Conservation (phyloP, 2,888 invertebrate genomes). For the Plebejus argus region DNA sequence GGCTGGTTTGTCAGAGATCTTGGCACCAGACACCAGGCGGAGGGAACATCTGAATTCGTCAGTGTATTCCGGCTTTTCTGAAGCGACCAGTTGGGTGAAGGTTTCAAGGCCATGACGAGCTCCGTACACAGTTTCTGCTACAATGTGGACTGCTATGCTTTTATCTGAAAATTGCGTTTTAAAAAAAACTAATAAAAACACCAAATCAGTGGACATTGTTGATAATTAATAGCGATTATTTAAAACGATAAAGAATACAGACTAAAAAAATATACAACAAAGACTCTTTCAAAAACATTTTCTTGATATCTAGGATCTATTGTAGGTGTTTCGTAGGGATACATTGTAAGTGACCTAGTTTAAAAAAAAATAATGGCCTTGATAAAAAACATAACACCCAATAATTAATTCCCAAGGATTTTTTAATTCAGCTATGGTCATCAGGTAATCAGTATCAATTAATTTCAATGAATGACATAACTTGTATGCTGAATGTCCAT, state of each 20-base stretch:
- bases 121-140: conserved; percentile 84
- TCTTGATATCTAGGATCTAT: neutral
- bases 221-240: neutral
- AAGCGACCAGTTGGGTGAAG: conserved; percentile 83
- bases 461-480: conserved; percentile 16
- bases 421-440: conserved; percentile 7
- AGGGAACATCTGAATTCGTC: conserved; percentile 71
- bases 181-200: neutral
- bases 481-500: neutral
- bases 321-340: neutral
- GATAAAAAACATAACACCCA: neutral
- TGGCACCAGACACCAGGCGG: conserved; percentile 82
- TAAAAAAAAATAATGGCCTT: neutral
- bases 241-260: no score
- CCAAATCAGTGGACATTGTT: neutral
- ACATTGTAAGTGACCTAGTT: no score
- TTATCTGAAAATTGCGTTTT: conserved; percentile 56
- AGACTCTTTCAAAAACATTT: no score
- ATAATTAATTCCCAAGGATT: neutral
- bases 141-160: conserved; percentile 77
- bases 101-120: conserved; percentile 89
- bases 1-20: conserved; percentile 88
- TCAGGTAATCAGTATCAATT: conserved; percentile 5
- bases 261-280: no score
- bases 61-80: conserved; percentile 55